Evolutionary conservation across 2,113 vertebrate genomes (phyloP).

Genomic region (Hyaena hyaena): DNA sequence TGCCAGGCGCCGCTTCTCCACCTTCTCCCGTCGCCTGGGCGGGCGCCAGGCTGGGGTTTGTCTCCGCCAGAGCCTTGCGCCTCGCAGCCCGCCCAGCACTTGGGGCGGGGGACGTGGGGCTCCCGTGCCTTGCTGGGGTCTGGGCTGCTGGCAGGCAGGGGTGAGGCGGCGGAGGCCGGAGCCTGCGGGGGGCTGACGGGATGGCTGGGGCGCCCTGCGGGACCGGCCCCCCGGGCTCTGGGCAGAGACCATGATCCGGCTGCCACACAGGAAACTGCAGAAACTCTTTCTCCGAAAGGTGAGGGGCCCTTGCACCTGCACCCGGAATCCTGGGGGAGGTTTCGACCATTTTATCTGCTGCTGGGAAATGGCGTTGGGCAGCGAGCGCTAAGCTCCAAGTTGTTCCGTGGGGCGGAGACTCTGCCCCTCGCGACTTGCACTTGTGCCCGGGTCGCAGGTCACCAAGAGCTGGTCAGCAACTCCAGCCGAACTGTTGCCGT

Average conservation of each 20-base stretch:
- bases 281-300: conserved; percentile 86
- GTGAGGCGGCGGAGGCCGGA: not conserved
- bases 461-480: not conserved
- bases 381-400: accelerated
- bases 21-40: not conserved
- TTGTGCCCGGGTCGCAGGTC: accelerated
- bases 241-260: conserved; percentile 78
- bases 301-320: not conserved
- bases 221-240: not conserved
- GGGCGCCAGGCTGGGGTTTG: not conserved
- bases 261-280: conserved; percentile 75
- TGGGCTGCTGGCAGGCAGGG: not conserved
- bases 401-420: not conserved
- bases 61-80: not conserved
- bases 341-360: accelerated
- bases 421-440: accelerated
- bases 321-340: accelerated
- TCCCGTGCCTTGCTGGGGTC: not conserved
- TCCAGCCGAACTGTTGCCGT: accelerated
- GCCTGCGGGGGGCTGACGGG: not conserved
- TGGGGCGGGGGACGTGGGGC: too few relatives aligned
- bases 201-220: conserved; percentile 54
- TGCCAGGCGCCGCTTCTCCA: not conserved
- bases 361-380: not conserved
- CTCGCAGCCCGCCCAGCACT: too few relatives aligned